These are phyloP conservation scores for Dicrostonyx torquatus DNA, from an alignment of 2,797 vertebrate species.

Conservation along the genomic window DNA sequence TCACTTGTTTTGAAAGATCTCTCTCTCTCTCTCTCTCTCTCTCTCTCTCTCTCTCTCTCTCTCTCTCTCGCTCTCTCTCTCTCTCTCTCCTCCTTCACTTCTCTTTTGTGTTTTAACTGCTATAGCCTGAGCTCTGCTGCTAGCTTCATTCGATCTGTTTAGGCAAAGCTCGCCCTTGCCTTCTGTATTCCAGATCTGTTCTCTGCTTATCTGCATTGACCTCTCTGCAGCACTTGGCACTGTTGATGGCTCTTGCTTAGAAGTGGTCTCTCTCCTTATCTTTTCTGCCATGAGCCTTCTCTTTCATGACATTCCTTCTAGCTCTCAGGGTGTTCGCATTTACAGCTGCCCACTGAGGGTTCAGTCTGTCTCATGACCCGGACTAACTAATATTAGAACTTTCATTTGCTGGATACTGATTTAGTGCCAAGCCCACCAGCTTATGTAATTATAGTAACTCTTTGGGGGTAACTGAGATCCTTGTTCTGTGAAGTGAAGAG, in stretches of 20 bases:
- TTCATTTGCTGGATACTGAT: constrained; percentile 17
- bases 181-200: not conserved
- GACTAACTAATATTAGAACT: not conserved
- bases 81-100: not conserved
- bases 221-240: not conserved
- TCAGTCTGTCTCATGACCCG: not conserved
- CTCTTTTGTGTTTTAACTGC: not conserved
- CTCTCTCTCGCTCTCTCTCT: too few species aligned
- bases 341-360: not conserved
- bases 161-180: not conserved
- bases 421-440: not conserved
- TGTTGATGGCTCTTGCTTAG: constrained; percentile 10
- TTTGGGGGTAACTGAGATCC: not conserved
- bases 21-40: accelerated
- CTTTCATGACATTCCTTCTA: not conserved
- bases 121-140: not conserved
- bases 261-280: not conserved
- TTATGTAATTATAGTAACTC: constrained; percentile 32
- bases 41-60: accelerated
- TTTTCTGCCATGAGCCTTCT: not conserved
- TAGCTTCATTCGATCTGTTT: not conserved
- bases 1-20: not conserved
- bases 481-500: constrained; percentile 13
- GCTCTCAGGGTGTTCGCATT: constrained; percentile 1
- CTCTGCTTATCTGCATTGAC: not conserved